Percentiles rank a stretch among this genome's conserved stretches.
These are phyloP conservation scores for Oostethus manadensis DNA, from an alignment of 2,113 vertebrate genomes.

Conservation along the genomic window DNA sequence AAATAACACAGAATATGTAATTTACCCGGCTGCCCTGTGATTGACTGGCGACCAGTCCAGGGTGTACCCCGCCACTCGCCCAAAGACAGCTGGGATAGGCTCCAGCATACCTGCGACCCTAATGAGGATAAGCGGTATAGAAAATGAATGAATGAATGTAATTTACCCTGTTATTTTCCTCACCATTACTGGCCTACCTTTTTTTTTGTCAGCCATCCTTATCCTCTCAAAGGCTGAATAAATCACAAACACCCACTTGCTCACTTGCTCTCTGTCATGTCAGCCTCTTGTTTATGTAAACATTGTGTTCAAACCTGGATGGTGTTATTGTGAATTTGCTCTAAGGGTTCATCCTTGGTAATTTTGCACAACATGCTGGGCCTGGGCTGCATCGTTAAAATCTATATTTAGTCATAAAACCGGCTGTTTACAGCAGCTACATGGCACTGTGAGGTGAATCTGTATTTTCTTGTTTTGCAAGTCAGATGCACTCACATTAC, in stretches of 20 bases:
- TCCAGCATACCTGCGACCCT: too few relatives aligned
- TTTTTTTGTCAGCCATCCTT: constrained; percentile 27
- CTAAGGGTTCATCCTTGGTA: constrained; percentile 41
- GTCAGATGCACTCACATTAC: neutral
- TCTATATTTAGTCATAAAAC: constrained; percentile 40
- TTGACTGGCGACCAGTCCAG: too few relatives aligned
- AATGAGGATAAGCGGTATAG: too few relatives aligned
- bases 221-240: constrained; percentile 18
- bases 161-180: constrained; percentile 26
- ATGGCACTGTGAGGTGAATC: neutral
- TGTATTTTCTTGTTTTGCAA: neutral
- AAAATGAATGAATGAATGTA: too few relatives aligned
- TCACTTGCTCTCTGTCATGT: neutral
- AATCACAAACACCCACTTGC: constrained; percentile 12
- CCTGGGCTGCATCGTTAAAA: constrained; percentile 38
- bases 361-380: constrained; percentile 27
- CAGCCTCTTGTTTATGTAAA: constrained; percentile 5
- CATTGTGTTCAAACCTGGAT: constrained; percentile 24
- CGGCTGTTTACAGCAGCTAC: constrained; percentile 48
- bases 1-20: too few relatives aligned
- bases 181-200: constrained; percentile 34
- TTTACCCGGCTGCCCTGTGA: too few relatives aligned
- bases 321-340: constrained; percentile 29
- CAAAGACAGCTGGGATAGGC: too few relatives aligned
- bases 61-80: too few relatives aligned